Evolutionary conservation across 1,140 invertebrate species (phyloP).

Genomic region (Pseudomyrmex cubaensis): DNA sequence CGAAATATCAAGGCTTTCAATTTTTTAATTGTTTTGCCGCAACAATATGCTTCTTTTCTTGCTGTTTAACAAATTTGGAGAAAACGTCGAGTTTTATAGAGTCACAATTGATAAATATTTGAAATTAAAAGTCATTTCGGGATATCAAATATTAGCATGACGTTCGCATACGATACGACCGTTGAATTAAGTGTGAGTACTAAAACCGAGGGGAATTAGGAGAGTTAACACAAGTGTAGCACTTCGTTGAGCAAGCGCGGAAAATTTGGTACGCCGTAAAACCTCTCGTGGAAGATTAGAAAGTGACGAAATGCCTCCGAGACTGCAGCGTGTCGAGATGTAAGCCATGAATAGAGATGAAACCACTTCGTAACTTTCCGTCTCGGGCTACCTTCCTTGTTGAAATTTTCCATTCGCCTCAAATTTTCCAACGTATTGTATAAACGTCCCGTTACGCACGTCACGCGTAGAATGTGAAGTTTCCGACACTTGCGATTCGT

Average conservation of each 20-base stretch:
- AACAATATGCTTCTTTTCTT: not conserved
- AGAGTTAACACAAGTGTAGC: not conserved
- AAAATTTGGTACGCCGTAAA: slow-evolving; percentile 49
- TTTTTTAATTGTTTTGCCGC: not conserved
- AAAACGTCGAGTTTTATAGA: not conserved
- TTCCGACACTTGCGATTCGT: slow-evolving; percentile 8
- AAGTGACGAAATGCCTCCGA: slow-evolving; percentile 42
- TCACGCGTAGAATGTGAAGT: not conserved
- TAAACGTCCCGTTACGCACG: slow-evolving; percentile 2
- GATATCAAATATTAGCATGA: slow-evolving; percentile 5
- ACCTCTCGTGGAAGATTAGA: slow-evolving; percentile 50
- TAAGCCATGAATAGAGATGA: slow-evolving; percentile 57
- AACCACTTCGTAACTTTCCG: slow-evolving; percentile 50
- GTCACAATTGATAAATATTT: not conserved
- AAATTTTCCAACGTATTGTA: slow-evolving; percentile 21
- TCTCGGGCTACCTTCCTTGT: slow-evolving; percentile 12
- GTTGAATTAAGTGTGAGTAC: slow-evolving; percentile 30
- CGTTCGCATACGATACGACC: not conserved
- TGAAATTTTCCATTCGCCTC: slow-evolving; percentile 50
- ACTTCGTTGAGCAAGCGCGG: slow-evolving; percentile 27
- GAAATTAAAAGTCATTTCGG: not conserved
- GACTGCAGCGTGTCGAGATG: slow-evolving; percentile 33
- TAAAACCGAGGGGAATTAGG: slow-evolving; percentile 10
- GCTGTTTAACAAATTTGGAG: not conserved
- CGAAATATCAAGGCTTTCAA: not conserved